phyloP scores from a whole-genome alignment of 1,140 invertebrate species.

The Pentalonia nigronervosa region DNA sequence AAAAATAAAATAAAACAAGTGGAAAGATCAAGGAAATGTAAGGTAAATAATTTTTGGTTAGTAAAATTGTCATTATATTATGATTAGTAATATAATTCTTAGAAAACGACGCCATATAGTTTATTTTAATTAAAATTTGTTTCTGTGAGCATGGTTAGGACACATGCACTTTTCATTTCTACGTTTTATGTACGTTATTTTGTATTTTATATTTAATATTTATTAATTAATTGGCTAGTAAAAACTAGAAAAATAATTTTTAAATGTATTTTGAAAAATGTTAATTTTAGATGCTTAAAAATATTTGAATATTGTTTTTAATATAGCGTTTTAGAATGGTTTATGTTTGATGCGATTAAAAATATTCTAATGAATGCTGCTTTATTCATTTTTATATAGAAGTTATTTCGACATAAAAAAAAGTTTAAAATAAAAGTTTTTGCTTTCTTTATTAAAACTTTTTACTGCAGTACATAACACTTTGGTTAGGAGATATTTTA shows the following conservation, averaged over 20 bases:
- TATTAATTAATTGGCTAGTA: background rate
- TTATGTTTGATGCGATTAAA: background rate
- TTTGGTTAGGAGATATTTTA: background rate
- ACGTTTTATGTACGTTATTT: background rate
- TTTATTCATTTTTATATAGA: background rate
- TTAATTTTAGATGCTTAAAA: background rate
- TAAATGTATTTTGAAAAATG: background rate
- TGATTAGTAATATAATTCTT: background rate
- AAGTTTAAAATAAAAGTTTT: background rate
- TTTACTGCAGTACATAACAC: background rate
- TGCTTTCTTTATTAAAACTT: background rate
- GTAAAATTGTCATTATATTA: background rate
- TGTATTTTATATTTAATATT: background rate
- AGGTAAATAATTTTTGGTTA: slow-evolving; percentile 22
- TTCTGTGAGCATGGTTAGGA: background rate
- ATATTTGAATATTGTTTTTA: background rate
- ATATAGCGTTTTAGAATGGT: background rate
- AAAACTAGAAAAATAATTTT: background rate
- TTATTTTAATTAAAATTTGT: background rate
- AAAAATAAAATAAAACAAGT: slow-evolving; percentile 62
- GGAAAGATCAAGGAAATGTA: slow-evolving; percentile 17
- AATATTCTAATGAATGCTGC: background rate
- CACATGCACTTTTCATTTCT: background rate
- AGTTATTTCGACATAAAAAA: background rate
- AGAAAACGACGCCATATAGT: background rate